Base-by-base conservation (phyloP, 2,113 vertebrate species). In the Perccottus glenii region DNA sequence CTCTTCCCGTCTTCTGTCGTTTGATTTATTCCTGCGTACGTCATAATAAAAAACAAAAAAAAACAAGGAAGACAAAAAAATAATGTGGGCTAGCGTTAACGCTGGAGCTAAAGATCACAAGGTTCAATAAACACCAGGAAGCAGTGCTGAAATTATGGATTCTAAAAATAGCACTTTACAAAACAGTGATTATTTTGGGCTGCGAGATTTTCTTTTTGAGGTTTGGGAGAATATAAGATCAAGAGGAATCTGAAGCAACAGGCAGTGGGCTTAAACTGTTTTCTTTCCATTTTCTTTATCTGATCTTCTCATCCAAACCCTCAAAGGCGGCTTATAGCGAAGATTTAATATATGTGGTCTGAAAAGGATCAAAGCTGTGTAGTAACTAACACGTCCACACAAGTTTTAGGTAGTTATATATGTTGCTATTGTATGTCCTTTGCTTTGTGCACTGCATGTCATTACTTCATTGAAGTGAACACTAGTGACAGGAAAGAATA, bases 121-220 rank as follows among this genome's bases (percentile, higher is more conserved):
- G 33, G 58, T 62, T 67, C 47, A 60, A 51, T 60, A 45, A 60
- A 67, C 59, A 65, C 7, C 38, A 32, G 50, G 55, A 62, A 61
- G 33, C 55, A 1, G 0, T 16, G 27, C 19, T 56, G 49, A n/a
- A 71, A 42, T 60, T 45, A 65, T 11, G 5, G 67, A 52, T 5
- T 60, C 73, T 45, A 16, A 67, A 73, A 80, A 77, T 68, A 81
- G 51, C 14, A 43, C 32, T 2, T 38, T 33, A 47, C 38, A 60
- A 64, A 69, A 55, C 12, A 53, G 15, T 45, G 45, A 44, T 43
- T 56, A 33, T 14, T 49, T 50, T 5, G 10, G 45, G 40, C 73
- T 36, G 60, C 60, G 38, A 60, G 71, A 61, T 56, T 56, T 12
- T 60, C 38, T 33, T 58, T 61, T 44, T 35, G 10, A 43, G 42